Percentiles rank a stretch among this genome's conserved stretches.
Evolutionary conservation across 2,888 invertebrate genomes (phyloP).

Genomic region (Notodonta ziczac): DNA sequence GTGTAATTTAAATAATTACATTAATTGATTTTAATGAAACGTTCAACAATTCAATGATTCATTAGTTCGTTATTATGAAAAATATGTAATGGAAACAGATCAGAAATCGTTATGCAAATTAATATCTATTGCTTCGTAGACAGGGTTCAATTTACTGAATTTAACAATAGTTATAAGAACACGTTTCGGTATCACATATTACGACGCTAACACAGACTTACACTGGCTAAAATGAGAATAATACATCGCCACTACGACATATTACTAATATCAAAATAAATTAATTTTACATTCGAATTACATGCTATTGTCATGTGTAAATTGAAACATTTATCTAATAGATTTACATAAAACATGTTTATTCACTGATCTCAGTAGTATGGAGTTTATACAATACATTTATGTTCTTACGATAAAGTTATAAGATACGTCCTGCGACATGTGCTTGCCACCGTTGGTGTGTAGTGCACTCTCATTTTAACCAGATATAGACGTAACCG

Average conservation of each 20-base stretch:
- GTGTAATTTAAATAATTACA: no score
- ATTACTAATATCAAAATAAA: slow-evolving; percentile 21
- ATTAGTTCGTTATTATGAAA: no score
- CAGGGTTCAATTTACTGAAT: background rate
- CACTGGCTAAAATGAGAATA: slow-evolving; percentile 70
- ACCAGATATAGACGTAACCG: slow-evolving; percentile 46
- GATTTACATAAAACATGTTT: slow-evolving; percentile 3
- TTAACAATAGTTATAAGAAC: slow-evolving; percentile 56
- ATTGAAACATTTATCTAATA: slow-evolving; percentile 1
- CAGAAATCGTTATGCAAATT: background rate
- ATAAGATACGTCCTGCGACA: background rate
- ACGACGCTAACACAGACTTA: slow-evolving; percentile 66
- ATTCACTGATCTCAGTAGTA: background rate
- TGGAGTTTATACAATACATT: background rate
- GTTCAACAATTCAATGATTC: no score
- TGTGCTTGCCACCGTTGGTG: slow-evolving; percentile 4
- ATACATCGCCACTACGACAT: slow-evolving; percentile 41
- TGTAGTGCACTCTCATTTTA: slow-evolving; percentile 56
- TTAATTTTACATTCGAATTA: background rate
- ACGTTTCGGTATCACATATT: slow-evolving; percentile 53
- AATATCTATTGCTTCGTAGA: background rate
- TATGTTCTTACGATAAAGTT: background rate
- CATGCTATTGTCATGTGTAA: slow-evolving; percentile 1
- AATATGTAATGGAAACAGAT: no score
- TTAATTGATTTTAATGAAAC: no score